Evolutionary conservation across 2,888 invertebrate genomes (phyloP), one percentile per base, ranked within the genome.

Genomic region (Girardia tigrina): DNA sequence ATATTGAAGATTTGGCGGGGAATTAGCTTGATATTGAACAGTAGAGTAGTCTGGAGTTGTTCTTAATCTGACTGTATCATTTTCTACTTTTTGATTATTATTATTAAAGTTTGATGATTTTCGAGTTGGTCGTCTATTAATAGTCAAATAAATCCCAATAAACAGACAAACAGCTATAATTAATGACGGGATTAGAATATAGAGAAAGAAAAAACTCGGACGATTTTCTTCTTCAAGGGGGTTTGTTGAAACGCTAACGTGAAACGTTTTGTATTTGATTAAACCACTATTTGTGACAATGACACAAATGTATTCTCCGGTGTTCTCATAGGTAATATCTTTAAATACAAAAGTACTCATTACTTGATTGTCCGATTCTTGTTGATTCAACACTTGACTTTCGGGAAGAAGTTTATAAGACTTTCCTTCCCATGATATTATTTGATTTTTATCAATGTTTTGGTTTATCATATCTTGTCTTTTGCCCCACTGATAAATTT

Each of bases 1-100:
- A 56, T 56, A 56, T 56, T 56, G 56, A n/a, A 2, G n/a, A 56
- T 56, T 56, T n/a, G 56, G 56, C 4, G 56, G 56, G 4, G 56
- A 16, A n/a, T 56, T 56, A 56, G n/a, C n/a, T n/a, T 56, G 56
- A 56, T 56, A 56, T 56, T 56, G 56, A n/a, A 56, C 56, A 6
- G 56, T 20, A 12, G 56, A 56, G 23, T 56, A 56, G 23, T 56
- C 56, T 56, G 56, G 56, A 6, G 56, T 56, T n/a, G 56, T 56
- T 56, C 56, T 4, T 16, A 56, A n/a, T 56, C 56, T 56, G 2
- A 23, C 4, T 8, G 56, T 56, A n/a, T 56, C 56, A 4, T n/a
- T 56, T 8, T 56, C 56, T 56, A 23, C 6, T 56, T 56, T 56
- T n/a, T n/a, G 56, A n/a, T n/a, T n/a, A 56, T 23, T 2, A n/a